Base-by-base conservation (phyloP, 1,140 invertebrate genomes). In the Temnothorax longispinosus region DNA sequence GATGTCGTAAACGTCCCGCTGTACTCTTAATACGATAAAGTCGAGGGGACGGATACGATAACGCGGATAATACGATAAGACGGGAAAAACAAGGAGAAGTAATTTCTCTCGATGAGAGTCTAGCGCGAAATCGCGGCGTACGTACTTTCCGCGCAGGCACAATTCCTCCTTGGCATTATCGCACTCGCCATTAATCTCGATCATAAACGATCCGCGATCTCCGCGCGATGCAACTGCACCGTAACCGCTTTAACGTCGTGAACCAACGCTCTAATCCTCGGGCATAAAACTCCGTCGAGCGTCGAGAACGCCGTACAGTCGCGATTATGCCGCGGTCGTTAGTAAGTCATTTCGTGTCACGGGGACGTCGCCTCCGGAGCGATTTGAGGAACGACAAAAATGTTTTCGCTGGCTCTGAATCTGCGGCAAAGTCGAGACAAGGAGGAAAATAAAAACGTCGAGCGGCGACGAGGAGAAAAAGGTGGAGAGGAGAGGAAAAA, bases 291-390 rank as follows among this genome's bases (percentile, higher is more conserved):
- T 80, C 56, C 56, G 62, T 54, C 54, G 62, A 67, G 35, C 56
- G 56, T 67, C 38, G 62, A 67, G 35, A 27, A 27, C 56, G 75
- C 56, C 76, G 54, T 56, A 41, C 38, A 58, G 44, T 86, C 81
- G 87, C 82, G 88, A 91, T 91, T 90, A 90, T 80, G 75, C 86
- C 82, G 38, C 60, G 62, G 80, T 90, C 86, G 89, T 90, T 90
- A 90, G 86, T 88, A 86, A 90, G 89, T 90, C 89, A 88, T 90
- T 90, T 88, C 65, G 78, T 71, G 41, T 88, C 71, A 58, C 32
- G 75, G n/a, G 76, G 35, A 90, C 75, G 89, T 88, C 80, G 80
- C 58, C 52, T 50, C 75, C 58, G 15, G 4, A 65, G 50, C 87
- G 54, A 77, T 88, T 88, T 64, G 47, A 64, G 58, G 21, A 69